Conservation (phyloP, 2,113 vertebrate genomes). For the Suricata suricatta region DNA sequence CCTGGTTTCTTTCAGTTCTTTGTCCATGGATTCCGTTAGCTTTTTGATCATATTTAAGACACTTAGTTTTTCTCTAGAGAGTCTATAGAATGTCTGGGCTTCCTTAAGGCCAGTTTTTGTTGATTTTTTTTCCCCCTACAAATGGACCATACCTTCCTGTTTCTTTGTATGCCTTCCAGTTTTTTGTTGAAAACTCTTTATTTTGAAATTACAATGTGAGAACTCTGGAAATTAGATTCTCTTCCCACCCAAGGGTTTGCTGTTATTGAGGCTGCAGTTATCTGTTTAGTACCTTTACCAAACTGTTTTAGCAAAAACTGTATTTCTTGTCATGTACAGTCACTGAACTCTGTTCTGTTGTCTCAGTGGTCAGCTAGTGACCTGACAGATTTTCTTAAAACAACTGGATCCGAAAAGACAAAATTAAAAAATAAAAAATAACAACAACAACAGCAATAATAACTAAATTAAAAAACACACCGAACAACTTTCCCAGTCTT, state of each 20-base stretch:
- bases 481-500: not conserved
- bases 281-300: not conserved
- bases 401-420: not conserved
- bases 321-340: not conserved
- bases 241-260: not conserved
- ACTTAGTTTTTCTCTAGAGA: not conserved
- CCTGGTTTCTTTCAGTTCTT: not conserved
- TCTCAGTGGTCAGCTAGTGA: not conserved
- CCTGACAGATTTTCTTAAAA: not conserved
- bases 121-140: not conserved
- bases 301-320: not conserved
- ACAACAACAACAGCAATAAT: not conserved
- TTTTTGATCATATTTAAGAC: not conserved
- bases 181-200: not conserved
- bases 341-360: not conserved
- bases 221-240: not conserved
- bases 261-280: not conserved
- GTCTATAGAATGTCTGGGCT: not conserved
- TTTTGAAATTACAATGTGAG: not conserved
- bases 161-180: not conserved
- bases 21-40: not conserved
- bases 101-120: not conserved
- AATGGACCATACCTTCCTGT: not conserved
- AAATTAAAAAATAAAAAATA: not conserved
- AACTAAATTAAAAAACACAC: not conserved